phyloP scores from a whole-genome alignment of 2,888 invertebrate genomes.

The Pantelozetes paolii region DNA sequence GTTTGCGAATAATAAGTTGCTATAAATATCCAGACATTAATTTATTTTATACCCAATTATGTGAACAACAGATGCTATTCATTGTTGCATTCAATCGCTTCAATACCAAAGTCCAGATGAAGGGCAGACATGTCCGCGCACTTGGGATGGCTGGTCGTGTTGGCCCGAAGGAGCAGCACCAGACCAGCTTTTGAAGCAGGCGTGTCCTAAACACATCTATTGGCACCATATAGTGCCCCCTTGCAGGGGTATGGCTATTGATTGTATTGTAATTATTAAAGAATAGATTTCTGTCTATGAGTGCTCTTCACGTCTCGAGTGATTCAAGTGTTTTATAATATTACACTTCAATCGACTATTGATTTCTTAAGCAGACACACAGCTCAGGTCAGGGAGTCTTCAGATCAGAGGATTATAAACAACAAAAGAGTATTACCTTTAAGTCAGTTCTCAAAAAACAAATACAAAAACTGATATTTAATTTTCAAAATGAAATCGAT shows the following conservation, averaged over 20 bases:
- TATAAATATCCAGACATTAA: neutral
- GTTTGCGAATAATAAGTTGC: neutral
- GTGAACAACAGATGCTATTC: constrained; percentile 25
- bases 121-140: constrained; percentile 44
- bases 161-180: constrained; percentile 44
- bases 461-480: too few species aligned
- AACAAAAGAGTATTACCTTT: too few species aligned
- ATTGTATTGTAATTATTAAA: neutral
- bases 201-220: constrained; percentile 46
- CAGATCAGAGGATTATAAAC: too few species aligned
- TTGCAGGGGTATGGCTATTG: constrained; percentile 44
- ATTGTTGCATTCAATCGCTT: constrained; percentile 28
- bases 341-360: neutral
- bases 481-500: too few species aligned
- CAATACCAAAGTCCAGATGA: constrained; percentile 14
- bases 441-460: too few species aligned
- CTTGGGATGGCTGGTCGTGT: constrained; percentile 49
- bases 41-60: neutral
- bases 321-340: neutral
- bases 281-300: neutral
- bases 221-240: constrained; percentile 45
- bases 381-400: too few species aligned
- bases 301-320: neutral
- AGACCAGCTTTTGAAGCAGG: constrained; percentile 31
- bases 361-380: neutral